phyloP scores from a whole-genome alignment of 2,888 invertebrate species.

The Linyphia triangularis region DNA sequence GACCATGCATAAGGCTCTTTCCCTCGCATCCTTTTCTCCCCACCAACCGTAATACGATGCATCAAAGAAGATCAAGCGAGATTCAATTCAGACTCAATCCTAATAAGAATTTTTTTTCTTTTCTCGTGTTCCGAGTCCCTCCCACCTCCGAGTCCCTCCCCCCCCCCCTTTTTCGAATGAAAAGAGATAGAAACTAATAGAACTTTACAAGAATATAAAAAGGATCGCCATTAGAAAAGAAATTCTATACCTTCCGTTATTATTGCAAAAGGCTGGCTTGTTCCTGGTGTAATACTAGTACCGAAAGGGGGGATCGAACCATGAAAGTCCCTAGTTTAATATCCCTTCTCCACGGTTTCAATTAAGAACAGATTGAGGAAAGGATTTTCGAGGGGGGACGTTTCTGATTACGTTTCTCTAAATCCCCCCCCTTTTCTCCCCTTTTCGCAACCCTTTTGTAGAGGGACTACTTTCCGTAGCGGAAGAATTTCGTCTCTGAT shows the following conservation, averaged over 20 bases:
- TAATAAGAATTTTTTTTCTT: slow-evolving; percentile 60
- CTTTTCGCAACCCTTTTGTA: slow-evolving; percentile 22
- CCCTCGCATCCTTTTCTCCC: not conserved
- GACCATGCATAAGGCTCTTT: not conserved
- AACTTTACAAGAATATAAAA: slow-evolving; percentile 67
- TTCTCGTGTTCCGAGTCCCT: not conserved
- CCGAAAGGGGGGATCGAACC: slow-evolving; percentile 39
- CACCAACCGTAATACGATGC: not conserved
- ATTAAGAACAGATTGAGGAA: slow-evolving; percentile 73
- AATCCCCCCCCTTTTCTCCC: not conserved
- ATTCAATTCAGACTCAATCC: slow-evolving; percentile 54
- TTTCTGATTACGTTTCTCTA: slow-evolving; percentile 66
- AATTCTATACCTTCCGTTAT: slow-evolving; percentile 64
- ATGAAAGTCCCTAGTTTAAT: slow-evolving; percentile 58
- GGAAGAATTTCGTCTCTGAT: slow-evolving; percentile 38
- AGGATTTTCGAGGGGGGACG: slow-evolving; percentile 53
- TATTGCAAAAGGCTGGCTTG: slow-evolving; percentile 29
- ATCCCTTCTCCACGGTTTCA: slow-evolving; percentile 66
- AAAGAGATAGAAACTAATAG: slow-evolving; percentile 54
- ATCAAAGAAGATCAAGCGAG: slow-evolving; percentile 13
- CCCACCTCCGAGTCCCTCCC: not conserved
- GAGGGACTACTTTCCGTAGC: slow-evolving; percentile 48
- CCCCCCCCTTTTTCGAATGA: slow-evolving; percentile 1
- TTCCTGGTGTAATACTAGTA: slow-evolving; percentile 27
- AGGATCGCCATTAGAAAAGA: slow-evolving; percentile 52